These are phyloP conservation scores for Apus apus DNA, from an alignment of 2,113 vertebrate species.

Conservation along the genomic window DNA sequence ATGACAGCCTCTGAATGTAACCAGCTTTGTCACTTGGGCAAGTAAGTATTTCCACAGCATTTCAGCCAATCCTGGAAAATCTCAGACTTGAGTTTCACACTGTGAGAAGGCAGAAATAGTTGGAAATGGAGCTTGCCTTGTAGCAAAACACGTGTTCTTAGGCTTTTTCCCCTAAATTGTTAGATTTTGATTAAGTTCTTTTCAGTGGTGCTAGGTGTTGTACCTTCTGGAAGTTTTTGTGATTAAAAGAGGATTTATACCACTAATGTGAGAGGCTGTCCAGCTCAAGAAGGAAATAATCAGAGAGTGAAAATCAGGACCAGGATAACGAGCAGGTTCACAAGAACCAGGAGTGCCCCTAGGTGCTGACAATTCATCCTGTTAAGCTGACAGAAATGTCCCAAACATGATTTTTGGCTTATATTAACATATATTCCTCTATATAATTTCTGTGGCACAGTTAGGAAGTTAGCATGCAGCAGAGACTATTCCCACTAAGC, in stretches of 20 bases:
- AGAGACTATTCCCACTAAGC: not conserved
- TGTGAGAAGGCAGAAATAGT: not conserved
- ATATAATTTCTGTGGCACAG: not conserved
- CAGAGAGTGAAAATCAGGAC: not conserved
- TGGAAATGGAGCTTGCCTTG: not conserved
- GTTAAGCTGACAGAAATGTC: not conserved
- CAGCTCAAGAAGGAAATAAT: not conserved
- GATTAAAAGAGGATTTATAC: not conserved
- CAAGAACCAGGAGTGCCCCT: not conserved
- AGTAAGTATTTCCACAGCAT: accelerated
- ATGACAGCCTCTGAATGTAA: not conserved
- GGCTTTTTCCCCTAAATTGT: not conserved
- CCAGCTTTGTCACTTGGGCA: not conserved
- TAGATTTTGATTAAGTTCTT: not conserved
- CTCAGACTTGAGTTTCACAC: not conserved
- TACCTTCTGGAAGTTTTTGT: not conserved
- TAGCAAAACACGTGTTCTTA: not conserved
- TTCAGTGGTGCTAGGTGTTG: not conserved
- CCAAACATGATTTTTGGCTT: not conserved
- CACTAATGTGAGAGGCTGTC: not conserved
- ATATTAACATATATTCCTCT: not conserved
- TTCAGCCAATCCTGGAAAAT: not conserved
- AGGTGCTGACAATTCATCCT: not conserved
- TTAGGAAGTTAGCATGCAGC: not conserved
- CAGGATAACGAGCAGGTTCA: not conserved